A percentile compares a stretch with the other conserved stretches of the same genome.
Conservation (phyloP, 2,888 invertebrate species). For the Monoplex corrugatus region DNA sequence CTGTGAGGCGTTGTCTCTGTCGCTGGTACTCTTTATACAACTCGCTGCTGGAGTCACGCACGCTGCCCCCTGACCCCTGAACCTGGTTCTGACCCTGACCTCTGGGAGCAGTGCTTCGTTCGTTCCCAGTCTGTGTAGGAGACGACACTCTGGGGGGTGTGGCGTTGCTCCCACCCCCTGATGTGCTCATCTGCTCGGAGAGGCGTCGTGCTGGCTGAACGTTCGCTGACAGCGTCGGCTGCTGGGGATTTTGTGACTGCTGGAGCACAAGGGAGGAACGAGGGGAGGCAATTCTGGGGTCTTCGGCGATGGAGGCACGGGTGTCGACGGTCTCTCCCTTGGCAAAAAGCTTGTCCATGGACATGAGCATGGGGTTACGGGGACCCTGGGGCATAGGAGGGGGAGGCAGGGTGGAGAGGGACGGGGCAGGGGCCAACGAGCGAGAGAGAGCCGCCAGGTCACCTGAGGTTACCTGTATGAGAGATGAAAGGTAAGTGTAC, state of each 20-base stretch:
- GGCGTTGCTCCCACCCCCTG: neutral
- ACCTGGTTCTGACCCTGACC: neutral
- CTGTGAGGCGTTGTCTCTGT: slow-evolving; percentile 75
- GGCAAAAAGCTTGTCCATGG: slow-evolving; percentile 92
- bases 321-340: slow-evolving; percentile 75
- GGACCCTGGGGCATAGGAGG: slow-evolving; percentile 37
- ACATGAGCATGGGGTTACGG: slow-evolving; percentile 89
- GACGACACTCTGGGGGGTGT: slow-evolving; percentile 60
- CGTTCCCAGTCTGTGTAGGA: slow-evolving; percentile 34
- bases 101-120: neutral
- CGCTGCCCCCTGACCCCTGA: slow-evolving; percentile 55
- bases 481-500: no score
- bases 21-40: slow-evolving; percentile 91
- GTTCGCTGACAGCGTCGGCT: neutral
- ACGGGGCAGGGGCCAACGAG: slow-evolving; percentile 86
- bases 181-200: neutral
- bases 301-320: slow-evolving; percentile 64
- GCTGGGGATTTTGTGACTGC: slow-evolving; percentile 46
- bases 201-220: neutral
- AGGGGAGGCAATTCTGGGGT: slow-evolving; percentile 28
- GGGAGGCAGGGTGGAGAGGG: slow-evolving; percentile 18
- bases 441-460: slow-evolving; percentile 69
- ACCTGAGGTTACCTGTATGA: slow-evolving; percentile 60
- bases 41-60: slow-evolving; percentile 84
- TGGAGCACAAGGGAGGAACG: slow-evolving; percentile 53